Base-by-base conservation (phyloP, 2,113 vertebrate species). In the Tretioscincus oriximinensis region DNA sequence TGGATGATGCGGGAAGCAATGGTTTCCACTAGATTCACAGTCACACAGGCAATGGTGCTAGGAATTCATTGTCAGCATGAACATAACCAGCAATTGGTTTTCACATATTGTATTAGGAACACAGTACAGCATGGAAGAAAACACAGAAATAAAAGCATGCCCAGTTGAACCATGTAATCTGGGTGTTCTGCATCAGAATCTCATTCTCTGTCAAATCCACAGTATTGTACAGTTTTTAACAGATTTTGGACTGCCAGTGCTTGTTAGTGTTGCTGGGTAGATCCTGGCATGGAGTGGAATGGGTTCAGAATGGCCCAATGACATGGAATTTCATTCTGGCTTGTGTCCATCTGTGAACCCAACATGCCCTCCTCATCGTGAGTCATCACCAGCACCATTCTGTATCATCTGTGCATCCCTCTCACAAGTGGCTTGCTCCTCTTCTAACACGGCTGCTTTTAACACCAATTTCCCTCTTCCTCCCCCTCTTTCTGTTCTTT, bases 401-500 rank as follows among this genome's bases (percentile, higher is more conserved):
- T 66, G 12, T 28, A 66, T 66, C 77, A 1, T 21, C 54, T n/a
- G 35, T 18, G 65, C 78, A 0, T 0, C 75, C 87, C 49, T 73
- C 4, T 26, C 3, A 1, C 76, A 81, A 84, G 47, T 31, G 16
- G 0, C 76, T 78, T 65, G 16, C 77, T 0, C 71, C 84, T 90
- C 45, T 51, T 90, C 89, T 91, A 92, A 90, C 89, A 85, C 70
- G 2, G 45, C 89, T 86, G 88, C 90, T 73, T 84, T 90, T 93
- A 93, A 92, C 89, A 84, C 81, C 71, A 28, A 0, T 90, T 91
- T 90, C 87, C 91, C 92, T 94, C 88, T 93, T 91, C 92, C 87
- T 93, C 11, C 85, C 90, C 91, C 88, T 78, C 90, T 95, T 93
- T 86, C 93, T 91, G 94, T 92, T 94, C 88, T 93, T 93, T 93